Evolutionary conservation across 2,888 invertebrate genomes (phyloP), one percentile per base, ranked within the genome.

Genomic region (Drosophila recens): DNA sequence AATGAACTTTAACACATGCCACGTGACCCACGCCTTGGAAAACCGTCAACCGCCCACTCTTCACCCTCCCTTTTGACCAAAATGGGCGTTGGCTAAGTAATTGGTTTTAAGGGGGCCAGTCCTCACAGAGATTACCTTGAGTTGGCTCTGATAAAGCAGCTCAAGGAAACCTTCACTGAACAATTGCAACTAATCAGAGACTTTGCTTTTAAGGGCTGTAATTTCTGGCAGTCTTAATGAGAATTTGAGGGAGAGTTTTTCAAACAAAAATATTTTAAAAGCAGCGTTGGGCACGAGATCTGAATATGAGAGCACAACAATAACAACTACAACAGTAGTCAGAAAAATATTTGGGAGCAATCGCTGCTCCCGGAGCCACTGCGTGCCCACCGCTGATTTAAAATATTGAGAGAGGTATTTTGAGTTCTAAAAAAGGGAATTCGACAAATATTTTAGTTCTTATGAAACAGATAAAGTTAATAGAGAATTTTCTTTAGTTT

Each of bases 1-100:
- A 85, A 85, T 85, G 84, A 84, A 88, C 87, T 88, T 88, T 81
- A 88, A 79, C 87, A 88, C 83, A 86, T 86, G 83, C 65, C 68
- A 70, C 63, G 48, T 45, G 30, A 1, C 30, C 40, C 53, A 5
- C 20, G 9, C 23, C 56, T 27, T 11, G 20, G 0, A 11, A 20
- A 20, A n/a, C 13, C 13, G 13, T 3, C 34, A 36, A 13, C 34
- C 45, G 1, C 11, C 23, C 36, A 15, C 20, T 33, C 10, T 13
- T 20, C 10, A 23, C 17, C 20, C n/a, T 1, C 4, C 17, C 17
- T 20, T 34, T 45, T 57, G 38, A 62, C 51, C 70, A 34, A 58
- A 43, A 53, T 57, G 79, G 59, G 69, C 69, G 79, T 66, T 79
- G 82, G 74, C 82, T 83, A 83, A 83, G 82, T 83, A 83, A 83